phyloP scores from a whole-genome alignment of 2,113 vertebrate species.

The Ceyx margarethae region DNA sequence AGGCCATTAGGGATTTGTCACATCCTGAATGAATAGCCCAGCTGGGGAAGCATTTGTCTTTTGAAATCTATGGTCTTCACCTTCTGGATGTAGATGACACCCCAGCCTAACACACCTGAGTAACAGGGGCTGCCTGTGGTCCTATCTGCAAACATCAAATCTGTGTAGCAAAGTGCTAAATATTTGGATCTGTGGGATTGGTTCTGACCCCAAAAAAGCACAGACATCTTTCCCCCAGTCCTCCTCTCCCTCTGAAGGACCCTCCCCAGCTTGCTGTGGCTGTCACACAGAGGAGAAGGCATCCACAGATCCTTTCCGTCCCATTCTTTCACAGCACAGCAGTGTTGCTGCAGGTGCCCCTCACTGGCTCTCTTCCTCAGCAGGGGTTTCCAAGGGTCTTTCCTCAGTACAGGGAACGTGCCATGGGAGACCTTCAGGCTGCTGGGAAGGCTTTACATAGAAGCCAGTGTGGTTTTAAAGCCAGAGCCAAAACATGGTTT shows the following conservation, averaged over 20 bases:
- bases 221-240: fast-evolving
- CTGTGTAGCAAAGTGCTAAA: not conserved
- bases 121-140: not conserved
- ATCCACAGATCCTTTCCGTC: not conserved
- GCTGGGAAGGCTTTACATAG: not conserved
- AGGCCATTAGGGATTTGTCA: not conserved
- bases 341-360: not conserved
- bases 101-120: not conserved
- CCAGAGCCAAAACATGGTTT: not conserved
- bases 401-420: not conserved
- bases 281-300: not conserved
- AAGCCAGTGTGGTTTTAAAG: not conserved
- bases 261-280: not conserved
- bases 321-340: not conserved
- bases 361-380: not conserved
- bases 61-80: not conserved
- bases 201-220: not conserved
- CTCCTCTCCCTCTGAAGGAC: not conserved
- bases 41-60: not conserved
- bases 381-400: not conserved
- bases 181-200: not conserved
- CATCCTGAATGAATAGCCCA: not conserved
- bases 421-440: not conserved
- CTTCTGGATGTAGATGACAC: not conserved
- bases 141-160: not conserved